Percentiles rank a stretch among this genome's conserved stretches.
phyloP scores from a whole-genome alignment of 2,888 invertebrate genomes.

The Xanthia togata region DNA sequence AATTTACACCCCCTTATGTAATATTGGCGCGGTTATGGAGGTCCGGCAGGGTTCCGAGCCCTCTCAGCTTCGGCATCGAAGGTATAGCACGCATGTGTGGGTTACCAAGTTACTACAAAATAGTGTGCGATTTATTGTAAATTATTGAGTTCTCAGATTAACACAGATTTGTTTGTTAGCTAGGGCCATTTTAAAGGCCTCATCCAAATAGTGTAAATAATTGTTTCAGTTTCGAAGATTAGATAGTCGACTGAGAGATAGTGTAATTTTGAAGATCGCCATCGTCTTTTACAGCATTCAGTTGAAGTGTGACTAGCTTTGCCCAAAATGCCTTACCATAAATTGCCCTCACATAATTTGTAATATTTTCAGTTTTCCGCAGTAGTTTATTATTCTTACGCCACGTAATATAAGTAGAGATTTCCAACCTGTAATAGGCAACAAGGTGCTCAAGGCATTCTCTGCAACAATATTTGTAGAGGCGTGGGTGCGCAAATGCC shows the following conservation, averaged over 20 bases:
- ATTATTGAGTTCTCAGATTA: background rate
- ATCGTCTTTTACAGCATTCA: background rate
- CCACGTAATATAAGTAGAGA: constrained; percentile 36
- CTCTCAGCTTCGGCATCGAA: constrained; percentile 70
- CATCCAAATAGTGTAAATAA: background rate
- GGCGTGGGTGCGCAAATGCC: constrained; percentile 65
- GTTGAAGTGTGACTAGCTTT: background rate
- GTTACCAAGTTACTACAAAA: constrained; percentile 22
- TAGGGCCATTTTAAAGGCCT: background rate
- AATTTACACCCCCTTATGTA: constrained; percentile 88
- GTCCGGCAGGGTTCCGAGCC: constrained; percentile 74
- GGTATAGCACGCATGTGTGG: constrained; percentile 53
- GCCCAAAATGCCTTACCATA: background rate
- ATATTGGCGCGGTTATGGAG: constrained; percentile 86
- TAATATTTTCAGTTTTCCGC: constrained; percentile 29
- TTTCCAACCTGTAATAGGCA: constrained; percentile 49
- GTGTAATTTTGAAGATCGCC: background rate
- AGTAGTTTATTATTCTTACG: constrained; percentile 21
- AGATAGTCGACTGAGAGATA: background rate
- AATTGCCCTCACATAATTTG: background rate
- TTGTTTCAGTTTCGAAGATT: background rate
- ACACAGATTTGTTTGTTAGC: background rate
- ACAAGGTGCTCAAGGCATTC: constrained; percentile 53
- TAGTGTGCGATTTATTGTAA: constrained; percentile 28
- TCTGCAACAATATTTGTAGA: constrained; percentile 62